A percentile compares a stretch with the other conserved stretches of the same genome.
Conservation (phyloP, 2,113 vertebrate genomes). For the Dipodomys ordii region DNA sequence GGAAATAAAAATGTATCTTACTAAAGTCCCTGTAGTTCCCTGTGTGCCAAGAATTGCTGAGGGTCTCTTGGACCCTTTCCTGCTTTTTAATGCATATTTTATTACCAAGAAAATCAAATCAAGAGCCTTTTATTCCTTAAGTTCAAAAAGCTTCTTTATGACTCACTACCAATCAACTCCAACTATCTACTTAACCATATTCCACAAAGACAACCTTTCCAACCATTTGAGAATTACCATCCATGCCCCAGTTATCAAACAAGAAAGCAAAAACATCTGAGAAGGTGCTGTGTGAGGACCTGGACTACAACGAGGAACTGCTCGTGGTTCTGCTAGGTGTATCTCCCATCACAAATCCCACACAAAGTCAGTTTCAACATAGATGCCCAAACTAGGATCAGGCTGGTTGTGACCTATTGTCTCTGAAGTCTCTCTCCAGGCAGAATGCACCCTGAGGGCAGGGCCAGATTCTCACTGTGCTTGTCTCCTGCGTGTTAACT, state of each 20-base stretch:
- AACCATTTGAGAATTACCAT: not conserved
- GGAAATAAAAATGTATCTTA: not conserved
- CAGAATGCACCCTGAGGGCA: no score
- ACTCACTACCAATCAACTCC: not conserved
- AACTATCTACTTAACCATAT: not conserved
- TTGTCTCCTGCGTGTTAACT: not conserved
- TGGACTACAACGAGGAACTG: rapidly evolving
- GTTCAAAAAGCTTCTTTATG: not conserved
- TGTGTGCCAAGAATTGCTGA: not conserved
- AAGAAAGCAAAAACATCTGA: not conserved
- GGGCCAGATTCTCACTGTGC: not conserved
- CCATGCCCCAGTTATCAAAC: rapidly evolving
- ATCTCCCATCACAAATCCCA: not conserved
- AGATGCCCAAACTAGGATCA: rapidly evolving
- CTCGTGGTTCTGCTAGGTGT: rapidly evolving
- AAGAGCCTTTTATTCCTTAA: not conserved
- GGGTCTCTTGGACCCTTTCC: not conserved
- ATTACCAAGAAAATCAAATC: not conserved
- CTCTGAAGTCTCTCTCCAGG: not conserved
- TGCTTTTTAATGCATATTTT: not conserved
- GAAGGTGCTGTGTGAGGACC: rapidly evolving
- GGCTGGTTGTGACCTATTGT: not conserved
- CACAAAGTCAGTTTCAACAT: not conserved
- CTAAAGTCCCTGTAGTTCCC: not conserved
- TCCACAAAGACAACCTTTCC: no score